Base-by-base conservation (phyloP, 2,797 vertebrate species). In the Erpetoichthys calabaricus region DNA sequence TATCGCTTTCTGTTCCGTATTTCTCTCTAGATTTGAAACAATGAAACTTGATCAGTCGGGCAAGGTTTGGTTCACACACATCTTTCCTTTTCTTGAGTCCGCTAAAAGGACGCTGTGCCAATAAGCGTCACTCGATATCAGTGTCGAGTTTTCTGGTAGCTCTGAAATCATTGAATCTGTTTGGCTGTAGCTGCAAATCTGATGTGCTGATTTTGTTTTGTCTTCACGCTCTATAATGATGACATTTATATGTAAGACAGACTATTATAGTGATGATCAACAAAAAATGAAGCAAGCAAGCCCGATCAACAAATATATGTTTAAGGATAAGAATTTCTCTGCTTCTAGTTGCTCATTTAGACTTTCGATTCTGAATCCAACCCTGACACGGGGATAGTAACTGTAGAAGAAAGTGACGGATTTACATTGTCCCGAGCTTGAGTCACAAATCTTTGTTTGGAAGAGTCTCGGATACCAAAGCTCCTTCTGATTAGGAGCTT, bases 401-500 rank as follows among this genome's bases (percentile, higher is more conserved):
- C 75, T 65, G 75, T 79, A 56, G 77, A 74, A 60, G 77, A 79
- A 54, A 79, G 74, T 57, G 74, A 65, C 3, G 77, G 77, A 4
- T 75, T 60, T 55, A 75, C 77, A 0, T 80, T 80, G 65, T 80
- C 77, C 70, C 75, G 76, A 59, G 76, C 76, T 0, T 77, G 64
- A 56, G 78, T 72, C 59, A 80, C 64, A 0, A 80, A 62, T 3
- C 71, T 57, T 66, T 73, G 78, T 60, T 77, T 68, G 2, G 71
- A 75, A 0, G 70, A 68, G 54, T 81, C 79, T 76, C 72, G 78
- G 73, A 76, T 78, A 52, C 77, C 76, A 70, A 81, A 81, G 76
- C 78, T 76, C 68, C 79, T 79, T 73, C 71, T 77, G 5, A 76
- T 80, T 54, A 74, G 65, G 60, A 80, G 78, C 69, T 81, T 79